Evolutionary conservation across 2,113 vertebrate genomes (phyloP).

Genomic region (Coptodon rendalli): DNA sequence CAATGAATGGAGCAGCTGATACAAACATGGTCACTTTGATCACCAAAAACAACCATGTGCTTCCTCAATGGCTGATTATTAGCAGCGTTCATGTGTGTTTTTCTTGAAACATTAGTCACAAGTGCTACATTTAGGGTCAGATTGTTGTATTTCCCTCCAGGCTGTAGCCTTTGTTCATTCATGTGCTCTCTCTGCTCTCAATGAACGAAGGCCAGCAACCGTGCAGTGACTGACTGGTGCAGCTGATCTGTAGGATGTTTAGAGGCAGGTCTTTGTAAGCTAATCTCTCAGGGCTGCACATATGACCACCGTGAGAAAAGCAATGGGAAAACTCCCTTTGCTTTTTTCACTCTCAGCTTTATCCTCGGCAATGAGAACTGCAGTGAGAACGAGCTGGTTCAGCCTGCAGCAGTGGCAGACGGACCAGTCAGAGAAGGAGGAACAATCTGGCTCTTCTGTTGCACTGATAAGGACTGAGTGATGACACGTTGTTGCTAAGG

Average conservation of each 20-base stretch:
- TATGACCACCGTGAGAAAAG: constrained; percentile 21
- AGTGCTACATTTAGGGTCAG: not conserved
- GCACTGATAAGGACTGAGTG: not conserved
- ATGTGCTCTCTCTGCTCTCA: not conserved
- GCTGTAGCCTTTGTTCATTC: not conserved
- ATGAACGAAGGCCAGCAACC: not conserved
- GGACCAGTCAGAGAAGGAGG: not conserved
- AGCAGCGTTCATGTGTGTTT: not conserved
- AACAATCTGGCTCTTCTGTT: not conserved
- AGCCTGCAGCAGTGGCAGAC: not conserved
- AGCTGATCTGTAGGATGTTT: not conserved
- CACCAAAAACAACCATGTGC: not conserved
- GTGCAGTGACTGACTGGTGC: not conserved
- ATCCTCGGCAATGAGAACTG: not conserved
- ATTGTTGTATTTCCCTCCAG: not conserved
- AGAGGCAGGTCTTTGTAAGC: not conserved
- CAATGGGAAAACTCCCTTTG: not conserved
- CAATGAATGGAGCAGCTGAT: not conserved
- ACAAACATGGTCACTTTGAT: not conserved
- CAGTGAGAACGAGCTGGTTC: not conserved
- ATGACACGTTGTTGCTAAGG: not conserved
- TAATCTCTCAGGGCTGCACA: not conserved
- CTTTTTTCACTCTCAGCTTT: not conserved
- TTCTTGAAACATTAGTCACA: not conserved
- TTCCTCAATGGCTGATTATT: not conserved